A percentile compares a stretch with the other conserved stretches of the same genome.
phyloP scores from a whole-genome alignment of 2,797 vertebrate genomes.

The Danio albolineatus region DNA sequence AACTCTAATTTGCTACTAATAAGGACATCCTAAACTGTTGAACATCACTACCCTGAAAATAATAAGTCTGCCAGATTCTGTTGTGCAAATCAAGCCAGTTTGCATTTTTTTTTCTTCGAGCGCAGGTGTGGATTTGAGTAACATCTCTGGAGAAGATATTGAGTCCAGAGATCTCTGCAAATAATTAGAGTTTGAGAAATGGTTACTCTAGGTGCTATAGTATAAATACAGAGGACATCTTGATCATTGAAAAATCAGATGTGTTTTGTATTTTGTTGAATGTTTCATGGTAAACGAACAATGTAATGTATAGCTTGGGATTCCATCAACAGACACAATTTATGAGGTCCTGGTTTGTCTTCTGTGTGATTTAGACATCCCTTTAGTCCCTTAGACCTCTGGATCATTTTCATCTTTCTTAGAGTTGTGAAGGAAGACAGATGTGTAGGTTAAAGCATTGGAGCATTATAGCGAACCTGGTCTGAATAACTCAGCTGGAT shows the following conservation, averaged over 20 bases:
- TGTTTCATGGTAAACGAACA: background rate
- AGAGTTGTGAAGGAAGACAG: background rate
- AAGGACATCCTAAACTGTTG: background rate
- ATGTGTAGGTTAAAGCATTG: conserved; percentile 49
- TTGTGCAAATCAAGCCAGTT: background rate
- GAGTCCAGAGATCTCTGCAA: conserved; percentile 3
- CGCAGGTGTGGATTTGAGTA: conserved; percentile 55
- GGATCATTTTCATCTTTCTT: conserved; percentile 16
- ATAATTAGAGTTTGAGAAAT: background rate
- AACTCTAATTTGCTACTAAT: conserved; percentile 23
- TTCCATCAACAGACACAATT: conserved; percentile 30
- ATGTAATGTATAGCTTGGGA: conserved; percentile 31
- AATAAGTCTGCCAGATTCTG: too few relatives aligned
- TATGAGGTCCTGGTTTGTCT: conserved; percentile 10
- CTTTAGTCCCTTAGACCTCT: conserved; percentile 8
- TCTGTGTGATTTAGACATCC: conserved; percentile 26
- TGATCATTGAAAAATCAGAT: background rate
- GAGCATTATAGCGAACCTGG: background rate
- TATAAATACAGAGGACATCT: background rate
- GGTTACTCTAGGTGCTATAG: background rate
- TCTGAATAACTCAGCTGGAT: conserved; percentile 40
- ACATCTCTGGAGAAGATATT: conserved; percentile 46
- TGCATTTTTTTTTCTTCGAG: background rate
- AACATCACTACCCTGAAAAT: background rate
- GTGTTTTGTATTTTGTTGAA: background rate